Base-by-base conservation (phyloP, 2,888 invertebrate genomes). In the Ferrisia virgata region DNA sequence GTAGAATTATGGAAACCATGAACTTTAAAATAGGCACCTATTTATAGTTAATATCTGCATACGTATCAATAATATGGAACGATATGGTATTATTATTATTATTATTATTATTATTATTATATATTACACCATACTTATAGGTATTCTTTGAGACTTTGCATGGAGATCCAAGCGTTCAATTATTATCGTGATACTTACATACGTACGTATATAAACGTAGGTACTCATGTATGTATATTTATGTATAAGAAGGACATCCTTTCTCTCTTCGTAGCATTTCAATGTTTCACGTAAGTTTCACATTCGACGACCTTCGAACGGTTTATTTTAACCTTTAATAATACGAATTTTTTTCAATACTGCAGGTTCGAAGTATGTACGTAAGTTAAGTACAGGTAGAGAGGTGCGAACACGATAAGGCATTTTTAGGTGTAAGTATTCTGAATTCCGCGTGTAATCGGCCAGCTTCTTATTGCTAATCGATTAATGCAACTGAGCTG, bases 111-210 rank as follows among this genome's bases (percentile, higher is more conserved):
- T n/a, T n/a, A n/a, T n/a, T n/a, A n/a, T n/a, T n/a, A n/a, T n/a
- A n/a, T n/a, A n/a, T n/a, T n/a, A n/a, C n/a, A 76, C 72, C 72
- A 15, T 18, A 76, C 36, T 76, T 64, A 64, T 76, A 18, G 72
- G 72, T 76, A 76, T 76, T 76, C 72, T 76, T 76, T 36, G 72
- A 76, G n/a, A n/a, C n/a, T n/a, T n/a, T n/a, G n/a, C n/a, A n/a
- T n/a, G n/a, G n/a, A n/a, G 72, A n/a, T n/a, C 22, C 22, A 53
- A 22, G 11, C 72, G n/a, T 76, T 76, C 72, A 76, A 76, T 76
- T 76, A 76, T 76, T 76, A 36, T 76, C 72, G 72, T 76, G 72
- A 76, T 76, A 76, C 36, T n/a, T n/a, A n/a, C n/a, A n/a, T n/a
- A n/a, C n/a, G n/a, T n/a, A n/a, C n/a, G n/a, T n/a, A n/a, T n/a